Evolutionary conservation across 2,797 vertebrate genomes (phyloP).

Genomic region (Novumbra hubbsi): DNA sequence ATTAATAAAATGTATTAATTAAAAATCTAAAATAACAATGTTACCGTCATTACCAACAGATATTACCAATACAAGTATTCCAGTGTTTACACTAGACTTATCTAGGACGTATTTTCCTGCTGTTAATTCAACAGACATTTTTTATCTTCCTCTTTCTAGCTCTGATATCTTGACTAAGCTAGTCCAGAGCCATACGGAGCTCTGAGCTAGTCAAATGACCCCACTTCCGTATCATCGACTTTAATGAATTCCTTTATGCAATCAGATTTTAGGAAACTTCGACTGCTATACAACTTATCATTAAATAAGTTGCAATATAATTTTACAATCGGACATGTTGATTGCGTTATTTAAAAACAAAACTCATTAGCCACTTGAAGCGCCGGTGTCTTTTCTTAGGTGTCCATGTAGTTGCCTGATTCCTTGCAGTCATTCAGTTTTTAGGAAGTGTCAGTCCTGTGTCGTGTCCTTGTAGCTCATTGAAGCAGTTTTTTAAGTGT

Average conservation of each 20-base stretch:
- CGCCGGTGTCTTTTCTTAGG: neutral
- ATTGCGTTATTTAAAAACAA: neutral
- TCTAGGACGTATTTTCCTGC: no score
- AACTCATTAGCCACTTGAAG: neutral
- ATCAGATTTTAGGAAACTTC: neutral
- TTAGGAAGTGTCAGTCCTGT: neutral
- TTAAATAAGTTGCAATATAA: neutral
- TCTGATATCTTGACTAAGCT: neutral
- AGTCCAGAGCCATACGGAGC: no score
- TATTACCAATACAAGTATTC: no score
- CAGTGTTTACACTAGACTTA: no score
- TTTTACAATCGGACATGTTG: neutral
- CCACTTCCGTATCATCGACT: neutral
- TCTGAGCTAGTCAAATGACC: neutral
- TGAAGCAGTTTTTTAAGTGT: no score
- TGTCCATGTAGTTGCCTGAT: conserved; percentile 11
- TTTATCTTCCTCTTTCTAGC: neutral
- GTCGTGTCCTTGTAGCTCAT: neutral
- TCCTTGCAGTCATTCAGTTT: neutral
- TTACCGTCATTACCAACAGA: no score
- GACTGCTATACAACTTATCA: neutral
- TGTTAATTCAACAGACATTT: neutral
- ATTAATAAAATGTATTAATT: no score
- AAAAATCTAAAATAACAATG: no score
- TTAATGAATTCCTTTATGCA: neutral